Percentiles rank a stretch among this genome's conserved stretches.
phyloP scores from a whole-genome alignment of 2,797 vertebrate species.

The Carduelis carduelis region DNA sequence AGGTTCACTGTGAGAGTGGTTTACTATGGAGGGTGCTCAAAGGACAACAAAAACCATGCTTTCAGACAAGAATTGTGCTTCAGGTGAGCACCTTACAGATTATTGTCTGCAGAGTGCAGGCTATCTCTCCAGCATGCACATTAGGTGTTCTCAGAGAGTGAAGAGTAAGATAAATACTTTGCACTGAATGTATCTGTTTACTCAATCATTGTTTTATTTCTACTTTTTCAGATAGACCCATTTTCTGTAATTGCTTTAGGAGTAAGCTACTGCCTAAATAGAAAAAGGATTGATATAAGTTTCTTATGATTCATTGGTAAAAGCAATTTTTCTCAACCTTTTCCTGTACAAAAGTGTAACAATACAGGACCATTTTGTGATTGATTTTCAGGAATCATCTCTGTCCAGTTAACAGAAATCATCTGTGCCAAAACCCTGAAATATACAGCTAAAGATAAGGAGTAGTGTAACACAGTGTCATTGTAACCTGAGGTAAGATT shows the following conservation, averaged over 20 bases:
- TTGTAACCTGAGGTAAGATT: neutral
- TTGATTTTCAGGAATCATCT: neutral
- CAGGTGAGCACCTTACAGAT: neutral
- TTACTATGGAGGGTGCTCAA: neutral
- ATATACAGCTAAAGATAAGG: neutral
- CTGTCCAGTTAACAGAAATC: neutral
- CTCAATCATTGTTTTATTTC: neutral
- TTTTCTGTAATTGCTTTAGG: slow-evolving; percentile 1
- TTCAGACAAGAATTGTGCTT: neutral
- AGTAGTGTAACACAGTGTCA: neutral
- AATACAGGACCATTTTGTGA: neutral
- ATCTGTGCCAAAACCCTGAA: neutral
- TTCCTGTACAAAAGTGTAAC: neutral
- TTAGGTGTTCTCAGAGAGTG: neutral
- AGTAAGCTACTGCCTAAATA: neutral
- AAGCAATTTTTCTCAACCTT: neutral
- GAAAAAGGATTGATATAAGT: neutral
- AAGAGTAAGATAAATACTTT: neutral
- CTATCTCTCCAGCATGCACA: neutral
- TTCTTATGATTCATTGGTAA: neutral
- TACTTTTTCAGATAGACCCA: neutral
- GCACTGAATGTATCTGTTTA: neutral
- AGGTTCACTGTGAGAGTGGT: neutral
- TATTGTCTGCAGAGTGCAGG: neutral
- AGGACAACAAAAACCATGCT: neutral